Conservation (phyloP, 2,113 vertebrate genomes). For the Misgurnus mizolepis region DNA sequence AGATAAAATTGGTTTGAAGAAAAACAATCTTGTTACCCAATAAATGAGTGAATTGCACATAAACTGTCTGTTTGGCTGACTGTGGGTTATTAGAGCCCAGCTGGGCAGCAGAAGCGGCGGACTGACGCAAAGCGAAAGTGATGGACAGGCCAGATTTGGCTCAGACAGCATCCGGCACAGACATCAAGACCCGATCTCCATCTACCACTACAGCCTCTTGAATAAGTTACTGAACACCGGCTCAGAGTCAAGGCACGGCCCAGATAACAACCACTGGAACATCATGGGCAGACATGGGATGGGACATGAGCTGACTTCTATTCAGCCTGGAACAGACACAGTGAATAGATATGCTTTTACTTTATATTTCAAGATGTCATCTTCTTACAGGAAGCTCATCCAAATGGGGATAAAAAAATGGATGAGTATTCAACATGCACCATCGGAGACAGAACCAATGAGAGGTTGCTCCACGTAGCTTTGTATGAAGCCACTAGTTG, state of each 20-base stretch:
- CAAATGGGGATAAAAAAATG: constrained; percentile 13
- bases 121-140: constrained; percentile 16
- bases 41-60: constrained; percentile 49
- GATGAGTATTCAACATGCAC: not conserved
- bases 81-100: constrained; percentile 50
- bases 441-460: constrained; percentile 21
- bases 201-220: constrained; percentile 13
- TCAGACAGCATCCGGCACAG: constrained; percentile 3
- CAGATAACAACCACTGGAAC: constrained; percentile 13
- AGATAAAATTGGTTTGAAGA: constrained; percentile 31
- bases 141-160: constrained; percentile 34
- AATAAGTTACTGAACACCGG: constrained; percentile 33
- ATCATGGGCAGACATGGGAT: not conserved
- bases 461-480: not conserved
- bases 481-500: not conserved
- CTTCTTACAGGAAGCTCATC: not conserved
- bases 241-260: not conserved
- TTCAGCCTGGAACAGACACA: not conserved
- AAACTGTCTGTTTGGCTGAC: constrained; percentile 39
- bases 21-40: constrained; percentile 55
- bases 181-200: constrained; percentile 14
- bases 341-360: constrained; percentile 12
- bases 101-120: constrained; percentile 39
- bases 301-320: not conserved
- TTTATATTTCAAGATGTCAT: constrained; percentile 8